Evolutionary conservation across 2,888 invertebrate genomes (phyloP), one percentile per base, ranked within the genome.

Genomic region (Epinotia ramella): DNA sequence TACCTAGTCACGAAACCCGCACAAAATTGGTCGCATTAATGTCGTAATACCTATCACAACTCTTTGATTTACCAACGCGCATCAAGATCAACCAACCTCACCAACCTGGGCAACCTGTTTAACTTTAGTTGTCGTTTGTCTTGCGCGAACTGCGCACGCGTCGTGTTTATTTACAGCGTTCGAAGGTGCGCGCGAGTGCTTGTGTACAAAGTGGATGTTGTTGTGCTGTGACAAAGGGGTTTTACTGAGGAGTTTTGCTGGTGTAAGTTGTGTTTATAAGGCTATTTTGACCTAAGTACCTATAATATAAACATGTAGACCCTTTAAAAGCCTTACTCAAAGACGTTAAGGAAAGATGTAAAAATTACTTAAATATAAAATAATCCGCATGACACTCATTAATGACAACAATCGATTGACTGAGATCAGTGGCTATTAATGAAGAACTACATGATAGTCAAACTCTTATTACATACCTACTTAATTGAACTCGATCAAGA

Each of bases 191-290:
- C 59, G 59, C 59, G 69, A 69, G 69, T 69, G 68, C 56, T 24
- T 11, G 65, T 20, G 57, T 16, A 2, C 12, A 44, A n/a, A 67
- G 68, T 68, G 68, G 16, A 60, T 28, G 57, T 73, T 73, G 2
- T 62, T 62, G 73, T 73, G 67, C 49, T 67, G 73, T 73, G 73
- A 62, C 18, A 62, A 56, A 68, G 53, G 40, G 33, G 59, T 53
- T 20, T 40, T 67, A 20, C 53, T 18, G 0, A 60, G 60, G 16
- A 53, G 73, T 66, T 60, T 5, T 67, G 20, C 53, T 67, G 49
- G 73, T 73, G 73, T 73, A 73, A 73, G 73, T 73, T 49, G 9
- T 56, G 0, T 66, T 53, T 46, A 3, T 33, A 24, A 16, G 13
- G 13, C 20, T 7, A 28, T 28, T 3, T 28, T 28, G 24, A 28